A percentile compares a stretch with the other conserved stretches of the same genome.
phyloP scores from a whole-genome alignment of 2,797 vertebrate species.

The Poliocrania exsul region DNA sequence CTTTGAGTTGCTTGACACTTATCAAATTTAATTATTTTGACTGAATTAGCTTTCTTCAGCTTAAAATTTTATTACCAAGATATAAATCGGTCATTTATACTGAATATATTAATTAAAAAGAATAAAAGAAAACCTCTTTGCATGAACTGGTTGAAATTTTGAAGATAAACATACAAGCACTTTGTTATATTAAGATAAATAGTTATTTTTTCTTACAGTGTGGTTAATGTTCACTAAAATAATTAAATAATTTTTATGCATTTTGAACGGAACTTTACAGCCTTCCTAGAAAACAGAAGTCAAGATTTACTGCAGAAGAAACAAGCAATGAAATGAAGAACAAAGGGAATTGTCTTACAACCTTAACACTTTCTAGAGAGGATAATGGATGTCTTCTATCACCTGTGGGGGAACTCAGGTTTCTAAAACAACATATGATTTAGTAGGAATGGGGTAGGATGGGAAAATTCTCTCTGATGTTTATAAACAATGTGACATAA shows the following conservation, averaged over 20 bases:
- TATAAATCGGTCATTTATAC: conserved; percentile 22
- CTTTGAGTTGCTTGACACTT: not conserved
- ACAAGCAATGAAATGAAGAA: not conserved
- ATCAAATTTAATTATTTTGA: conserved; percentile 18
- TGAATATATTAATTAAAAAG: conserved; percentile 16
- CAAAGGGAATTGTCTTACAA: not conserved
- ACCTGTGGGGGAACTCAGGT: not conserved
- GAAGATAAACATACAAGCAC: not conserved
- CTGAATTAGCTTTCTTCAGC: not conserved
- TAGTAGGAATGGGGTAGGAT: not conserved
- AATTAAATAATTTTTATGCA: not conserved
- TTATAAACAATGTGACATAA: not conserved
- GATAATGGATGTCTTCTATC: not conserved
- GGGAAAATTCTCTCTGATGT: not conserved
- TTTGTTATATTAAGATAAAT: not conserved
- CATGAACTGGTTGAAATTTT: not conserved
- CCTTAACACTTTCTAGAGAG: not conserved
- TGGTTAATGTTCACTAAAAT: not conserved
- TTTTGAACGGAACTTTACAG: not conserved
- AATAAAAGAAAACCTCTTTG: not conserved
- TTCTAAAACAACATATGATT: not conserved
- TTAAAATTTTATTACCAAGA: conserved; percentile 22
- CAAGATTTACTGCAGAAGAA: not conserved
- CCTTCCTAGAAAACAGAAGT: not conserved
- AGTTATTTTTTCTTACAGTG: not conserved